Evolutionary conservation across 2,797 vertebrate genomes (phyloP).

Genomic region (Girardinus metallicus): DNA sequence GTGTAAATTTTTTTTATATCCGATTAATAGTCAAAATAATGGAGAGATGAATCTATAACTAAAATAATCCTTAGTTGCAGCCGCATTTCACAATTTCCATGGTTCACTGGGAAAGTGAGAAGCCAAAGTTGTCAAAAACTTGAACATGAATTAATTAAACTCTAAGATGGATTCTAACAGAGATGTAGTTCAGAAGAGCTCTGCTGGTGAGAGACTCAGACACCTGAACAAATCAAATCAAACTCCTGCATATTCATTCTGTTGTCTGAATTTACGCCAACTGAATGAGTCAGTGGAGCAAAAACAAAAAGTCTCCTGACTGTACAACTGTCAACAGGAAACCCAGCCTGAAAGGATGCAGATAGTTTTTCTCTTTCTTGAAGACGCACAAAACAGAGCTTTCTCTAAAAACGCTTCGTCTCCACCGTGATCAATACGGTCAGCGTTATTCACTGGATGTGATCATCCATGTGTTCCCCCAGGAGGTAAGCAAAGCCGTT

Average conservation of each 20-base stretch:
- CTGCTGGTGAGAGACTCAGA: constrained; percentile 11
- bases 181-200: background rate
- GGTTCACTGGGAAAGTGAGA: background rate
- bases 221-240: constrained; percentile 25
- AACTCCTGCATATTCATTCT: constrained; percentile 33
- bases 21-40: no score
- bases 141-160: background rate
- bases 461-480: constrained; percentile 61
- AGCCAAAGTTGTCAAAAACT: background rate
- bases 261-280: constrained; percentile 17
- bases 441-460: constrained; percentile 58
- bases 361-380: constrained; percentile 14
- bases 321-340: constrained; percentile 46
- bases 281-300: constrained; percentile 39
- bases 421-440: constrained; percentile 61
- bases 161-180: background rate
- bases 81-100: background rate
- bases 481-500: constrained; percentile 46
- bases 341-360: constrained; percentile 36
- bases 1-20: no score
- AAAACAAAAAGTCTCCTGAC: constrained; percentile 22
- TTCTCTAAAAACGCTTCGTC: constrained; percentile 40
- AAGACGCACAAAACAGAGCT: constrained; percentile 20
- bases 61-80: no score
- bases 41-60: no score